Conservation (phyloP, 2,113 vertebrate species). For the Cebidichthys violaceus region DNA sequence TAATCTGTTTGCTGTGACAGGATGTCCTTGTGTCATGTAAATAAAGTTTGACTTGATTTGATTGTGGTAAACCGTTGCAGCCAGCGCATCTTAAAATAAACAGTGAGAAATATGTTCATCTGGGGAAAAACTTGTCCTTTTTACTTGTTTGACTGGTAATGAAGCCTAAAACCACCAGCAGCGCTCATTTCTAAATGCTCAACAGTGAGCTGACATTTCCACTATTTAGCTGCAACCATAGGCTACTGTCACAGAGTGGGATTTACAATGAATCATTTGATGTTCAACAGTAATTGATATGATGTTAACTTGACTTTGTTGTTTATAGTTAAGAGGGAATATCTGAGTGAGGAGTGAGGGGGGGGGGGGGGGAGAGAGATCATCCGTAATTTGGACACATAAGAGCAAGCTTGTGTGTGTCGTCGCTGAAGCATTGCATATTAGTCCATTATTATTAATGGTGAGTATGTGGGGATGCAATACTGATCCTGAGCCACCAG, state of each 20-base stretch:
- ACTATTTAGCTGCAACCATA: conserved; percentile 34
- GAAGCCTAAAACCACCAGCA: conserved; percentile 51
- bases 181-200: conserved; percentile 27
- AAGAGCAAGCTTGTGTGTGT: not conserved
- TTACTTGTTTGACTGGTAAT: conserved; percentile 56
- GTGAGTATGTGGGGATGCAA: conserved; percentile 34
- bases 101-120: conserved; percentile 48
- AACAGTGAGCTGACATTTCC: conserved; percentile 56
- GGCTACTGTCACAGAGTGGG: conserved; percentile 24
- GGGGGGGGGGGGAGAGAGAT: not conserved
- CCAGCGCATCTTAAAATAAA: conserved; percentile 30
- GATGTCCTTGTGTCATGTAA: conserved; percentile 4
- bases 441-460: conserved; percentile 31
- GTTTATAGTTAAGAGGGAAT: conserved; percentile 7
- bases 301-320: conserved; percentile 4
- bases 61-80: conserved; percentile 28
- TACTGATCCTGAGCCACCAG: conserved; percentile 66
- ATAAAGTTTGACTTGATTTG: conserved; percentile 13
- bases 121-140: conserved; percentile 44
- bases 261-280: conserved; percentile 40
- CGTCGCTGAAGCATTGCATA: conserved; percentile 5
- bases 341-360: conserved; percentile 12
- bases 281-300: conserved; percentile 28
- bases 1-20: not conserved
- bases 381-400: not conserved